These are phyloP conservation scores for Ictidomys tridecemlineatus DNA, from an alignment of 2,113 vertebrate species.

Conservation along the genomic window DNA sequence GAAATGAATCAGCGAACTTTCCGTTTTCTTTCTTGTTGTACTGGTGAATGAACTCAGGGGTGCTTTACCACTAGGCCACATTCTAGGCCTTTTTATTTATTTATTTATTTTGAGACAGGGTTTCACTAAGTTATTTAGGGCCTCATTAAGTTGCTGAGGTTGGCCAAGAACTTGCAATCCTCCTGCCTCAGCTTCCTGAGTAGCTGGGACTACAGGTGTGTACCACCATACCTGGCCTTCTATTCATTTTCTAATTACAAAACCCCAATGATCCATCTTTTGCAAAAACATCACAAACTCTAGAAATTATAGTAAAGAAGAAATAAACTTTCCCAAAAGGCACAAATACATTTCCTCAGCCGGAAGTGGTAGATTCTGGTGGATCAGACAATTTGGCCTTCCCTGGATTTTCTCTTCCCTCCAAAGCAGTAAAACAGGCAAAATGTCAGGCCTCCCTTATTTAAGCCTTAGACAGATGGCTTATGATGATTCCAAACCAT, in stretches of 20 bases:
- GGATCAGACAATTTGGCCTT: neutral
- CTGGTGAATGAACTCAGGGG: too few species aligned
- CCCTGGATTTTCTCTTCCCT: neutral
- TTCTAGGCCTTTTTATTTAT: too few species aligned
- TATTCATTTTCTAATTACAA: neutral
- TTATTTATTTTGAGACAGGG: too few species aligned
- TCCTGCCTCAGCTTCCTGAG: too few species aligned
- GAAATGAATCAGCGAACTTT: too few species aligned
- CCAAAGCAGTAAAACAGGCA: neutral
- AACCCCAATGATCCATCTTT: neutral
- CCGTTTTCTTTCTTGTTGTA: too few species aligned
- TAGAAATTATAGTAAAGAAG: constrained; percentile 7
- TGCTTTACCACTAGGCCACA: too few species aligned
- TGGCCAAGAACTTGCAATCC: too few species aligned
- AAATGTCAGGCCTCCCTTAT: neutral
- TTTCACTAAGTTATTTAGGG: too few species aligned
- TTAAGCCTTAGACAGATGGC: neutral
- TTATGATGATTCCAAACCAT: neutral
- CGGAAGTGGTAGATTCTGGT: neutral
- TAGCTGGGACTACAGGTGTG: too few species aligned
- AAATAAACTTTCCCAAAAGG: neutral
- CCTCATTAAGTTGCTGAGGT: too few species aligned
- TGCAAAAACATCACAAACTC: neutral
- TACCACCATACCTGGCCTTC: too few species aligned
- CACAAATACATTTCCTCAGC: neutral